These are phyloP conservation scores for Prionchulus punctatus DNA, from an alignment of 2,888 invertebrate species.

Conservation along the genomic window DNA sequence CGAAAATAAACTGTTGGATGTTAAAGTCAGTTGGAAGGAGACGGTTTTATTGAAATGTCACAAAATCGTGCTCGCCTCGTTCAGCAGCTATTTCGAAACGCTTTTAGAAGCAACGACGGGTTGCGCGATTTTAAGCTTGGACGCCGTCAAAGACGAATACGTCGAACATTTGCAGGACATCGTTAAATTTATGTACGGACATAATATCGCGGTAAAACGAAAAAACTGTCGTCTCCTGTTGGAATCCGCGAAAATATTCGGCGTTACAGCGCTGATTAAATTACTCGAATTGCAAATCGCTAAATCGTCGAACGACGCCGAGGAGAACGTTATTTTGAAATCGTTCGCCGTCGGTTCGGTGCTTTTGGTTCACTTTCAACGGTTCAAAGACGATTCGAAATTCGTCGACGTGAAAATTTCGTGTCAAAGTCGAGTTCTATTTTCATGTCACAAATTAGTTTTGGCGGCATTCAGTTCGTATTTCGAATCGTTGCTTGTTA, in stretches of 20 bases:
- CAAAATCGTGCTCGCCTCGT: slow-evolving; percentile 7
- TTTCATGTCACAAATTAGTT: slow-evolving; percentile 8
- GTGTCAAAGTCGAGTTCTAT: background rate
- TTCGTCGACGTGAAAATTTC: slow-evolving; percentile 7
- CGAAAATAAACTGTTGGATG: slow-evolving; percentile 7
- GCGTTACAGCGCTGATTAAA: slow-evolving; percentile 2
- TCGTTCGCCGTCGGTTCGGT: background rate
- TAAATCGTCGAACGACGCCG: background rate
- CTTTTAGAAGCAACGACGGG: background rate
- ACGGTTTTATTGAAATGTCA: background rate
- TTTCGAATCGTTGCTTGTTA: slow-evolving; percentile 1
- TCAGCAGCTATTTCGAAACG: background rate
- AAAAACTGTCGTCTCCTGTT: background rate
- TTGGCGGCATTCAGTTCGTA: slow-evolving; percentile 9
- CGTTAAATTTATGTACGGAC: slow-evolving; percentile 9
- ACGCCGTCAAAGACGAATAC: slow-evolving; percentile 1
- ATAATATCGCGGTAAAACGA: background rate
- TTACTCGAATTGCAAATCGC: background rate
- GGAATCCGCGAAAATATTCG: slow-evolving; percentile 3
- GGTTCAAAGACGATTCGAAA: background rate
- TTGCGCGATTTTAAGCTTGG: background rate
- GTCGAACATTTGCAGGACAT: background rate
- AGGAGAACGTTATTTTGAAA: background rate
- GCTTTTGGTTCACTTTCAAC: slow-evolving; percentile 8
- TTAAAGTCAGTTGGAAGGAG: background rate